These are phyloP conservation scores for Poliocrania exsul DNA, from an alignment of 2,797 vertebrate species.

Conservation along the genomic window DNA sequence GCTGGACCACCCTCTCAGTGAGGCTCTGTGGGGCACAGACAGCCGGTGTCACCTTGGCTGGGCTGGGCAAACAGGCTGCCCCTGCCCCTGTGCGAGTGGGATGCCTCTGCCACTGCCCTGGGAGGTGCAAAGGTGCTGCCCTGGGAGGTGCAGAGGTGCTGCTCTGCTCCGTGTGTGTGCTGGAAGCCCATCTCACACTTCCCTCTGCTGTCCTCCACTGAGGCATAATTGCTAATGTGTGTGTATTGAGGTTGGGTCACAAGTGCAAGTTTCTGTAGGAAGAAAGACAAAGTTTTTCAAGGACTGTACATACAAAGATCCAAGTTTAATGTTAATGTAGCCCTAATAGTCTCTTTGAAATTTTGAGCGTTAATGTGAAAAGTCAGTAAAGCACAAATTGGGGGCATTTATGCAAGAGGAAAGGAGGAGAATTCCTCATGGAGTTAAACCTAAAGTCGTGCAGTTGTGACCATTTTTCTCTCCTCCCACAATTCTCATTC, in stretches of 20 bases:
- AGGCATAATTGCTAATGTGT: accelerated
- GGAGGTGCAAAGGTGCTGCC: no score
- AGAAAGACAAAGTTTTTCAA: not conserved
- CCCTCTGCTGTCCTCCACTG: not conserved
- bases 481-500: accelerated
- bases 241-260: not conserved
- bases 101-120: not conserved
- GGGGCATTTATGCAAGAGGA: not conserved
- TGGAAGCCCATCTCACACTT: accelerated
- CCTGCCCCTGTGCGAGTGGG: not conserved
- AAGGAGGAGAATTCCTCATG: not conserved
- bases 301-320: accelerated
- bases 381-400: not conserved
- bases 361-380: not conserved
- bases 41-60: not conserved
- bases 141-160: not conserved
- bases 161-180: not conserved
- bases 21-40: not conserved
- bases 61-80: not conserved
- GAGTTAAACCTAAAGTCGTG: no score
- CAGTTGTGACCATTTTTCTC: accelerated
- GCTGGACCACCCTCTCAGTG: not conserved
- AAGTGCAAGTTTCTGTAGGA: not conserved
- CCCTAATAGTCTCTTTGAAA: not conserved
- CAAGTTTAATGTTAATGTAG: no score